phyloP scores from a whole-genome alignment of 1,140 invertebrate species.

The Drosophila orosa region DNA sequence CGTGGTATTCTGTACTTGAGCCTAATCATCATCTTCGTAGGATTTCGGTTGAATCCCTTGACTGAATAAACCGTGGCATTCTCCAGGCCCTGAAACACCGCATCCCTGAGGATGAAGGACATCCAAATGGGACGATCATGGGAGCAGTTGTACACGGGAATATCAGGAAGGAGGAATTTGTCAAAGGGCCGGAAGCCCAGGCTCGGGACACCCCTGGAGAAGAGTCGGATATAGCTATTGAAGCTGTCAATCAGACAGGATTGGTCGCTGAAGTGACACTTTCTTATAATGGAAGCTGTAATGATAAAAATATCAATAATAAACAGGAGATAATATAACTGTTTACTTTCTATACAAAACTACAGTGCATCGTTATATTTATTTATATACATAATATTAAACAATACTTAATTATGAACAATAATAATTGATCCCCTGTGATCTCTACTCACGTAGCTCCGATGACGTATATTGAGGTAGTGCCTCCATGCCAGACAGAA shows the following conservation, averaged over 20 bases:
- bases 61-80: slow-evolving; percentile 26
- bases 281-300: slow-evolving; percentile 21
- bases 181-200: slow-evolving; percentile 25
- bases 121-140: slow-evolving; percentile 26
- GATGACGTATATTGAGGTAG: not conserved
- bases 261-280: slow-evolving; percentile 35
- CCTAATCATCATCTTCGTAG: slow-evolving; percentile 9
- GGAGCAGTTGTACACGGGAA: slow-evolving; percentile 18
- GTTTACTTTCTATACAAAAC: too few species aligned
- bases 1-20: slow-evolving; percentile 22
- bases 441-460: not conserved
- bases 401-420: too few species aligned
- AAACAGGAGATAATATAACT: too few species aligned
- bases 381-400: too few species aligned
- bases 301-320: not conserved
- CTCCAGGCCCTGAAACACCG: slow-evolving; percentile 26
- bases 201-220: slow-evolving; percentile 2
- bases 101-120: slow-evolving; percentile 22
- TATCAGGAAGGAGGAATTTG: slow-evolving; percentile 6
- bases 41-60: slow-evolving; percentile 26
- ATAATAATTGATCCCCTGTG: not conserved
- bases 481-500: not conserved
- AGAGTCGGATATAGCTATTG: slow-evolving; percentile 24
- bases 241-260: slow-evolving; percentile 21
- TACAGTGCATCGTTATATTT: too few species aligned